Percentiles rank a stretch among this genome's conserved stretches.
Evolutionary conservation across 2,797 vertebrate genomes (phyloP).

Genomic region (Propithecus perrieri): DNA sequence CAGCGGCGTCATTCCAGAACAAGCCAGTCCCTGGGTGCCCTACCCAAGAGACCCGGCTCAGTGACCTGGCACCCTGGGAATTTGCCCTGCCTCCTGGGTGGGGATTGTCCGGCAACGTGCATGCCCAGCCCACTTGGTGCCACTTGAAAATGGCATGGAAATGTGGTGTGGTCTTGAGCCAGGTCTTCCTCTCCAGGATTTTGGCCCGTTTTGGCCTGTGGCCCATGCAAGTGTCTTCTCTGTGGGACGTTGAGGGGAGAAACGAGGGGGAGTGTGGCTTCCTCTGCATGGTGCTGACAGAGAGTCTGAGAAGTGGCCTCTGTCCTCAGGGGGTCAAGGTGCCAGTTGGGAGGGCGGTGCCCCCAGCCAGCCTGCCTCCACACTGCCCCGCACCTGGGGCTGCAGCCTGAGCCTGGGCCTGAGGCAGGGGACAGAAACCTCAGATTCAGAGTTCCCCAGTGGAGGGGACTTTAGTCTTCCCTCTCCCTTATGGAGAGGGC

Average conservation of each 20-base stretch:
- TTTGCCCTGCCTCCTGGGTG: slow-evolving; percentile 37
- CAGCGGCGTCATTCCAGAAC: neutral
- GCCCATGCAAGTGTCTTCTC: neutral
- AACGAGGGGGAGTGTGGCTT: neutral
- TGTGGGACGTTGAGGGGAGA: neutral
- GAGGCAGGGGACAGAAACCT: neutral
- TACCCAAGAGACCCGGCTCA: neutral
- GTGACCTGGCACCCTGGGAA: slow-evolving; percentile 40
- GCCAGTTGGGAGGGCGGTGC: rapidly evolving
- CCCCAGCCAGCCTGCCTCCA: neutral
- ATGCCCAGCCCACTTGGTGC: neutral
- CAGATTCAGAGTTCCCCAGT: neutral
- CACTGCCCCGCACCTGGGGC: neutral
- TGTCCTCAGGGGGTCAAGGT: neutral
- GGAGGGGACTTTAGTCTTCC: neutral
- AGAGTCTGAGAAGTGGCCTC: neutral
- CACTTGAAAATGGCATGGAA: neutral
- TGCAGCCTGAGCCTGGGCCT: neutral
- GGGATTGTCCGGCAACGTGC: neutral
- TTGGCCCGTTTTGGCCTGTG: neutral
- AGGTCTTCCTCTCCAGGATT: neutral
- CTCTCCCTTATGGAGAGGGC: neutral
- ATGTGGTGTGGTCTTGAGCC: neutral
- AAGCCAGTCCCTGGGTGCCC: neutral
- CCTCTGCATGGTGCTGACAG: neutral